Percentiles rank a stretch among this genome's conserved stretches.
phyloP scores from a whole-genome alignment of 2,888 invertebrate species.

The Apantesis nais region DNA sequence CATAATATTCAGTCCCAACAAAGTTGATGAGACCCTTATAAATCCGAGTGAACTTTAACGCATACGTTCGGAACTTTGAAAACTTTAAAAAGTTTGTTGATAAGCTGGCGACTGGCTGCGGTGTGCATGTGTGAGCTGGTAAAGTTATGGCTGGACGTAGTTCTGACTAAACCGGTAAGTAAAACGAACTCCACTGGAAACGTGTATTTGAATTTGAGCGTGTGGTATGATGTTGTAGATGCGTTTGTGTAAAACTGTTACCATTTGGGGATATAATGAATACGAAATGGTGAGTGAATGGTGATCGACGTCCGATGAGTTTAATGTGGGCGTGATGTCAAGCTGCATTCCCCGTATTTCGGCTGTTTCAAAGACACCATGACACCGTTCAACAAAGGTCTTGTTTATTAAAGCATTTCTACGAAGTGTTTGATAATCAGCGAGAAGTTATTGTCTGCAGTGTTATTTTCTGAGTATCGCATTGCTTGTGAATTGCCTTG shows the following conservation, averaged over 20 bases:
- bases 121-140: conserved; percentile 67
- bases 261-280: conserved; percentile 22
- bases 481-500: conserved; percentile 45
- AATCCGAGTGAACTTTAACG: conserved; percentile 53
- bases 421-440: conserved; percentile 62
- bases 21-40: conserved; percentile 48
- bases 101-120: conserved; percentile 57
- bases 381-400: conserved; percentile 34
- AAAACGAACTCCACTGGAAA: conserved; percentile 73
- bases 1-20: conserved; percentile 56
- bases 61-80: conserved; percentile 59
- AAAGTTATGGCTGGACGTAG: conserved; percentile 74
- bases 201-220: conserved; percentile 54
- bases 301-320: conserved; percentile 23
- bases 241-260: conserved; percentile 30
- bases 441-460: conserved; percentile 61
- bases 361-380: conserved; percentile 31
- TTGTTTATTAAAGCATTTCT: conserved; percentile 69
- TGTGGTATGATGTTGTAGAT: conserved; percentile 25
- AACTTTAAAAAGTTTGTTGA: conserved; percentile 76
- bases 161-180: conserved; percentile 82
- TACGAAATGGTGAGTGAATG: conserved; percentile 31
- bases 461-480: conserved; percentile 56
- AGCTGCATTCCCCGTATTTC: conserved; percentile 40
- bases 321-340: conserved; percentile 35